Evolutionary conservation across 2,797 vertebrate species (phyloP).

Genomic region (Gambelia wislizenii): DNA sequence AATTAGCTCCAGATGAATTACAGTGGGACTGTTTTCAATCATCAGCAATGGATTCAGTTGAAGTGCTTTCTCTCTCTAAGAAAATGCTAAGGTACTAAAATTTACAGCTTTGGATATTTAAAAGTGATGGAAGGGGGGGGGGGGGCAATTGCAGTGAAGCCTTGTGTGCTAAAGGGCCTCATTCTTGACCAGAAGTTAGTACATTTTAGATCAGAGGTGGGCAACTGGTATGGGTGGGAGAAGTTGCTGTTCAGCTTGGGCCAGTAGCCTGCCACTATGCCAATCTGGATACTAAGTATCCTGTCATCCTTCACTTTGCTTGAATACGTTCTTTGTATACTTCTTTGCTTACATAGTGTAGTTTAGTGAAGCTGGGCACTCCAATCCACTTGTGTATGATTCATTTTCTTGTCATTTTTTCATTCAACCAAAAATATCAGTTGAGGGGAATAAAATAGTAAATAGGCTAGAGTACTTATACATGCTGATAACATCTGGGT

Average conservation of each 20-base stretch:
- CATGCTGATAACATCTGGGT: not conserved
- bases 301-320: not conserved
- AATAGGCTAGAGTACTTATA: not conserved
- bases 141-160: not conserved
- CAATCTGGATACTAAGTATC: not conserved
- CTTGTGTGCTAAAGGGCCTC: not conserved
- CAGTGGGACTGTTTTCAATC: slow-evolving; percentile 76
- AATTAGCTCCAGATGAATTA: slow-evolving; percentile 82
- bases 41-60: slow-evolving; percentile 71
- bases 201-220: not conserved
- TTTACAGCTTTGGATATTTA: not conserved
- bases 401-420: not conserved
- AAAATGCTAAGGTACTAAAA: slow-evolving; percentile 6
- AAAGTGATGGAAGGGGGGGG: not conserved
- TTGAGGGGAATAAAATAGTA: not conserved
- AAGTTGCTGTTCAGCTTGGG: not conserved
- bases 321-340: too few species aligned
- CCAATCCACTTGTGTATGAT: not conserved
- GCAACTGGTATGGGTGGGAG: not conserved
- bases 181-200: not conserved
- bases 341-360: not conserved
- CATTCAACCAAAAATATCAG: not conserved
- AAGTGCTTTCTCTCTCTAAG: slow-evolving; percentile 41
- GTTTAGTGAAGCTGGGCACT: not conserved
- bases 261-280: too few species aligned